phyloP scores from a whole-genome alignment of 1,140 invertebrate genomes.

The Bombyx mandarina region DNA sequence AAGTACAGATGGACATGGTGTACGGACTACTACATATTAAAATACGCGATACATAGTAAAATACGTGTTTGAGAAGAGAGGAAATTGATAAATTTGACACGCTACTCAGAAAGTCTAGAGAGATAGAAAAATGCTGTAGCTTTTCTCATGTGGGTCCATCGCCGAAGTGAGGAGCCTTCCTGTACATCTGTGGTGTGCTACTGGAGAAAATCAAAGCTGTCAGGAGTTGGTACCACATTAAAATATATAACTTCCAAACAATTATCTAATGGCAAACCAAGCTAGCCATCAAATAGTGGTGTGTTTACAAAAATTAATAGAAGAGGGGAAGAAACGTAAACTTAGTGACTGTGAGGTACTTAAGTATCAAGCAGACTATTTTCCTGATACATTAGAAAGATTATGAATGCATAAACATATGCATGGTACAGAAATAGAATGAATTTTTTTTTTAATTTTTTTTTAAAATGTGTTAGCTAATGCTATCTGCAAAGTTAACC shows the following conservation, averaged over 20 bases:
- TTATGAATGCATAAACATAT: constrained; percentile 9
- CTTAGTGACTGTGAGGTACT: constrained; percentile 18
- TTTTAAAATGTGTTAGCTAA: constrained; percentile 6
- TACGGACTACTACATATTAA: neutral
- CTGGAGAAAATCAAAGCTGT: constrained; percentile 27
- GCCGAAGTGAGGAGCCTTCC: constrained; percentile 47
- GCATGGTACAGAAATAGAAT: constrained; percentile 8
- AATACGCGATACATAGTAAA: neutral
- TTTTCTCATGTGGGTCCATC: constrained; percentile 44
- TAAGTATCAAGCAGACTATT: constrained; percentile 15
- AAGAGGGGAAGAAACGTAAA: constrained; percentile 16
- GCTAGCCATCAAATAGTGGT: constrained; percentile 5
- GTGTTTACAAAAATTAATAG: constrained; percentile 14
- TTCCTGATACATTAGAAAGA: constrained; percentile 1
- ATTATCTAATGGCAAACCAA: constrained; percentile 10
- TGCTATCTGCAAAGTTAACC: neutral
- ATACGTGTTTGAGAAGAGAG: no score
- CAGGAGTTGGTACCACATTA: constrained; percentile 17
- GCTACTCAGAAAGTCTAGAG: no score
- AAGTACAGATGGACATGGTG: neutral
- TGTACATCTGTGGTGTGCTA: constrained; percentile 44
- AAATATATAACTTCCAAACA: constrained; percentile 16
- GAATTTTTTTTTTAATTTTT: constrained; percentile 4
- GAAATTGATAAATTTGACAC: no score
- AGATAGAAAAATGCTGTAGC: constrained; percentile 34